Evolutionary conservation across 2,888 invertebrate species (phyloP).

Genomic region (Hirtodrosophila alboralis): DNA sequence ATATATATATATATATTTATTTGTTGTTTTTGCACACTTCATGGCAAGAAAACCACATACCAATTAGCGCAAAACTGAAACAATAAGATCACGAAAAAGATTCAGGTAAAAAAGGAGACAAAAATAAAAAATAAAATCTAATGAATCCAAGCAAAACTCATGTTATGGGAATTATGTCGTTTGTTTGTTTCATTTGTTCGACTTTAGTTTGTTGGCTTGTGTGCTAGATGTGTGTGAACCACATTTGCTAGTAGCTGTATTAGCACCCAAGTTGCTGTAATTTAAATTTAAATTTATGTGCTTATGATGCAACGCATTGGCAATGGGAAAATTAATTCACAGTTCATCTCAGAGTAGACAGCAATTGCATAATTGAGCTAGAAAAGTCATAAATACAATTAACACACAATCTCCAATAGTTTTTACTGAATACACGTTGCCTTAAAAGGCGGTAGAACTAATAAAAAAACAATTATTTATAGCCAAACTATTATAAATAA

Average conservation of each 20-base stretch:
- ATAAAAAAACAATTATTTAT: slow-evolving; percentile 17
- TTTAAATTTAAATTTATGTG: slow-evolving; percentile 46
- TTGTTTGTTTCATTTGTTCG: slow-evolving; percentile 45
- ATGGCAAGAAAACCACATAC: slow-evolving; percentile 39
- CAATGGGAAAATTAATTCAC: slow-evolving; percentile 7
- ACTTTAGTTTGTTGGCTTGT: slow-evolving; percentile 42
- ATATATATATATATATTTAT: slow-evolving; percentile 32
- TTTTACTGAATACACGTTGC: background rate
- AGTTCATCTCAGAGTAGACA: background rate
- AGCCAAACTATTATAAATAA: background rate
- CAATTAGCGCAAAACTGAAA: slow-evolving; percentile 69
- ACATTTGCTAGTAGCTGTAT: slow-evolving; percentile 33
- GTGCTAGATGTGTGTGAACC: slow-evolving; percentile 49
- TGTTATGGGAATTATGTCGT: slow-evolving; percentile 72
- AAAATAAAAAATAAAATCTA: slow-evolving; percentile 33
- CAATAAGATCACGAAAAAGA: slow-evolving; percentile 65
- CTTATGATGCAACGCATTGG: slow-evolving; percentile 34
- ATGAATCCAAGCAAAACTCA: slow-evolving; percentile 32
- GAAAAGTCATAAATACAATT: background rate
- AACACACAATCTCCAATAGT: background rate
- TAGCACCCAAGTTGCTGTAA: slow-evolving; percentile 34
- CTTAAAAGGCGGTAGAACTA: slow-evolving; percentile 3
- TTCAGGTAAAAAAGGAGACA: slow-evolving; percentile 31
- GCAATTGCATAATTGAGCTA: slow-evolving; percentile 21
- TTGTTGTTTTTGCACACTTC: slow-evolving; percentile 9